Base-by-base conservation (phyloP, 1,140 invertebrate genomes). In the Galleria mellonella region DNA sequence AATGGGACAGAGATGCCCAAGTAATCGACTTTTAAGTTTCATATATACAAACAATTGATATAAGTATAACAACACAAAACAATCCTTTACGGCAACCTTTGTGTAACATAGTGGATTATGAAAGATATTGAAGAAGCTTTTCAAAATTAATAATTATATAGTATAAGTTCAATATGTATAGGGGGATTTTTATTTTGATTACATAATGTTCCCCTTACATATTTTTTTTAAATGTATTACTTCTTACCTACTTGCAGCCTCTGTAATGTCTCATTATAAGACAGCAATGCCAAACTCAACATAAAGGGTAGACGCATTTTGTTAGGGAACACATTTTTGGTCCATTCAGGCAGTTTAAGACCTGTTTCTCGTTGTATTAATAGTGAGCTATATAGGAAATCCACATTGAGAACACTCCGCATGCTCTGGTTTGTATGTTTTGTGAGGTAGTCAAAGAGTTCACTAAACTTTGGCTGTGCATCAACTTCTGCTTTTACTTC, bases 361-460 rank as follows among this genome's bases (percentile, higher is more conserved):
- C 90, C 89, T 12, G 90, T 87, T 10, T 90, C 85, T 58, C 87
- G 89, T 78, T 95, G 90, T 14, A 93, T 91, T 71, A 91, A 89
- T 1, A 96, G 72, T 0, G 90, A 93, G 54, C 92, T 92, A 50
- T 93, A 95, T 3, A 95, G 74, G 42, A 89, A 90, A 62, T 95
- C 94, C 9, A 95, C 89, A 33, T 90, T 89, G 9, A 91, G 74
- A 1, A 93, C 87, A 50, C 84, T 91, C 4, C 85, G 79, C 14
- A 95, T 88, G 50, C 87, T 88, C 69, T 91, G 66, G 33, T 93
- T 94, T 0, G 93, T 90, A 46, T 93, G 68, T 47, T 89, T 78
- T 2, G 88, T 88, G 14, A 95, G 64, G 65, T 91, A 86, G 28
- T 89, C 74, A 66, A 91, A 94, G 14, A 95, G 69, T 40, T 90